phyloP scores from a whole-genome alignment of 64 coral and sea anemone species.

The Montipora efflorescens region DNA sequence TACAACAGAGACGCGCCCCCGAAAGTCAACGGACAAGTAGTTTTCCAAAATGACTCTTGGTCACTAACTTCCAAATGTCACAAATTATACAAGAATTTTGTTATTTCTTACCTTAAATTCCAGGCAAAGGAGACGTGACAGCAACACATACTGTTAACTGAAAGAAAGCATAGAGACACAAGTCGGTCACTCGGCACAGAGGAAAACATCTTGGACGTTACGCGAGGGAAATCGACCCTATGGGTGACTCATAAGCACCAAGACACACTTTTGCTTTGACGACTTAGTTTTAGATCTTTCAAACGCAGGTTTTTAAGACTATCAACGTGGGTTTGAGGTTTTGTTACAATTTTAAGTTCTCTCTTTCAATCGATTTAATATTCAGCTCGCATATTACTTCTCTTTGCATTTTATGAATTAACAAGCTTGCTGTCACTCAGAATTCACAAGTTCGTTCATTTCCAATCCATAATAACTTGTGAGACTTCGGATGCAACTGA shows the following conservation, averaged over 20 bases:
- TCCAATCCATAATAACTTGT: too few relatives aligned
- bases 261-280: neutral
- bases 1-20: neutral
- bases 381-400: neutral
- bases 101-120: slow-evolving; percentile 40
- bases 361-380: neutral
- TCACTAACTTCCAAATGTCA: too few relatives aligned
- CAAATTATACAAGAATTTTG: neutral
- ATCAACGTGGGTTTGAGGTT: neutral
- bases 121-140: neutral
- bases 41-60: too few relatives aligned
- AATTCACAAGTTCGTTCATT: neutral
- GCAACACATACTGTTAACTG: slow-evolving; percentile 24
- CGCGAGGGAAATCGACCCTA: neutral
- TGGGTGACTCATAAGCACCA: too few relatives aligned
- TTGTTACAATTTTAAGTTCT: neutral
- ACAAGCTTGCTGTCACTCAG: neutral
- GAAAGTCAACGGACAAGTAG: neutral
- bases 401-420: neutral
- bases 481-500: neutral
- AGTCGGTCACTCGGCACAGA: neutral
- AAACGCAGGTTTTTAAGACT: neutral
- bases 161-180: neutral
- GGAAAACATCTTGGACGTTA: neutral
- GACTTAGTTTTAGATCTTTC: neutral